Conservation (phyloP, 2,888 invertebrate genomes). For the Sphaerophoria taeniata region DNA sequence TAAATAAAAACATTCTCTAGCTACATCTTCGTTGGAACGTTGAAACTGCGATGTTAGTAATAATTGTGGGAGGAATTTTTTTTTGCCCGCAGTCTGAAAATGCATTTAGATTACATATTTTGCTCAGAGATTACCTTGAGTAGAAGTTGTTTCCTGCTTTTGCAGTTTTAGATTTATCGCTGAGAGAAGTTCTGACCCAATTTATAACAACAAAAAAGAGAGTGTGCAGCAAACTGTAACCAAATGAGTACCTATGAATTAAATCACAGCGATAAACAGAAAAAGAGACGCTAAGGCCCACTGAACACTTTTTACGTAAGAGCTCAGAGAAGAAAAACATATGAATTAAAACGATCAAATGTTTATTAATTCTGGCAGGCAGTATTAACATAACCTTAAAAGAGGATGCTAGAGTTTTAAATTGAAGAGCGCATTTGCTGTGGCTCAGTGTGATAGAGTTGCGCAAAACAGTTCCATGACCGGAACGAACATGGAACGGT, state of each 20-base stretch:
- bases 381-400: conserved; percentile 66
- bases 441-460: conserved; percentile 44
- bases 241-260: conserved; percentile 60
- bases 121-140: neutral
- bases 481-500: no score
- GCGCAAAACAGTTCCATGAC: no score
- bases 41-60: conserved; percentile 34
- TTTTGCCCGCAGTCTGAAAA: neutral
- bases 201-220: conserved; percentile 43
- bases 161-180: conserved; percentile 45
- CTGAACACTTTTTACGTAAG: conserved; percentile 58
- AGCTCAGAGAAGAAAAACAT: neutral
- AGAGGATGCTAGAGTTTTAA: conserved; percentile 49
- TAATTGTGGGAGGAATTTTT: conserved; percentile 42
- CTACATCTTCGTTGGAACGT: conserved; percentile 51
- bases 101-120: neutral
- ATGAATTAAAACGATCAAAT: conserved; percentile 51
- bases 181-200: conserved; percentile 65
- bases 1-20: conserved; percentile 31
- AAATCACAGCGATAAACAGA: conserved; percentile 27
- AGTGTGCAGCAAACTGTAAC: conserved; percentile 68
- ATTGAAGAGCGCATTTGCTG: conserved; percentile 69
- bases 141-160: conserved; percentile 35
- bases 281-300: conserved; percentile 35
- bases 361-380: conserved; percentile 60